Evolutionary conservation across 2,113 vertebrate genomes (phyloP).

Genomic region (Paracanthobrama guichenoti): DNA sequence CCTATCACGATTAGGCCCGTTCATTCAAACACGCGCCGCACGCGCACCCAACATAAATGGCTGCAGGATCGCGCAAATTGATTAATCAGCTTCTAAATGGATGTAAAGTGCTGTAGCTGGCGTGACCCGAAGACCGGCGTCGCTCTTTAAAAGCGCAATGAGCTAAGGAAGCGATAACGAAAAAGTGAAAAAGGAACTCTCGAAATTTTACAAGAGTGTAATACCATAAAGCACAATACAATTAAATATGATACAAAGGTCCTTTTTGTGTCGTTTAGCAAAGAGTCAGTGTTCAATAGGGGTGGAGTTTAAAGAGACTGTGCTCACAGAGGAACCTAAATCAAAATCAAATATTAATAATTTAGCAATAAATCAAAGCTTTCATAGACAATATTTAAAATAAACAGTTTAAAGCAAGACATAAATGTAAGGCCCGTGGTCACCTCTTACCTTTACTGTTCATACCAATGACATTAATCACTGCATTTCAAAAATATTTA

Average conservation of each 20-base stretch:
- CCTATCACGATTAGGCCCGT: slow-evolving; percentile 72
- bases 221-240: slow-evolving; percentile 44
- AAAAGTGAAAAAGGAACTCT: slow-evolving; percentile 19
- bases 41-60: slow-evolving; percentile 21
- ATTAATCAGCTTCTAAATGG: slow-evolving; percentile 76
- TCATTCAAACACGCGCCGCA: slow-evolving; percentile 56
- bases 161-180: slow-evolving; percentile 20
- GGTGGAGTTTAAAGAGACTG: not conserved
- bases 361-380: too few species aligned
- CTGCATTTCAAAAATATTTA: not conserved
- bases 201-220: slow-evolving; percentile 33
- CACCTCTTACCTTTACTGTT: too few species aligned
- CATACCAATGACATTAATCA: not conserved
- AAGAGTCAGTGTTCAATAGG: not conserved
- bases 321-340: not conserved
- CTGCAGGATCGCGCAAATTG: slow-evolving; percentile 62
- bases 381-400: not conserved
- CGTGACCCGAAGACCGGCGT: slow-evolving; percentile 56
- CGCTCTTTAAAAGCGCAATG: slow-evolving; percentile 56
- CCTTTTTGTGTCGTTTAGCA: slow-evolving; percentile 6
- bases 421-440: not conserved
- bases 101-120: slow-evolving; percentile 67
- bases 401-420: not conserved
- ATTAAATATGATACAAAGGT: slow-evolving; percentile 9
- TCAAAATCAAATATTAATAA: not conserved